Evolutionary conservation across 2,113 vertebrate genomes (phyloP).

Genomic region (Dendrocopos noguchii): DNA sequence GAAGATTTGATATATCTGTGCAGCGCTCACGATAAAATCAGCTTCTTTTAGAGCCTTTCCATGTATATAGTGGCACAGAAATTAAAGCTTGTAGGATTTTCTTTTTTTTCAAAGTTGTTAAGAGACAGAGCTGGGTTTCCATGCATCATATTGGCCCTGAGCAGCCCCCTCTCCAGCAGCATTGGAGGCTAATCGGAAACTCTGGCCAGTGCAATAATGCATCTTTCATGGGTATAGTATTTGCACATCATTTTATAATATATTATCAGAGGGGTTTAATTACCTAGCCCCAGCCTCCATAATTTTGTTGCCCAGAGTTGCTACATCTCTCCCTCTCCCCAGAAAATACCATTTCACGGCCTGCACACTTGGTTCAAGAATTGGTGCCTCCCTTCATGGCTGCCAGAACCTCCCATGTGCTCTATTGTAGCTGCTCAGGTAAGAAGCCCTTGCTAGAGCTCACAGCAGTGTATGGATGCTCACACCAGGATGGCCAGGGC

Average conservation of each 20-base stretch:
- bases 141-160: background rate
- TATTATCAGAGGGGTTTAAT: background rate
- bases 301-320: background rate
- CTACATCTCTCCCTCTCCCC: background rate
- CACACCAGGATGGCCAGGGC: fast-evolving
- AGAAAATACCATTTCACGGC: background rate
- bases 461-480: background rate
- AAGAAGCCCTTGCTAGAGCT: background rate
- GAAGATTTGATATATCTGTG: background rate
- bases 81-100: background rate
- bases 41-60: background rate
- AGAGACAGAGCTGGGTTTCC: background rate
- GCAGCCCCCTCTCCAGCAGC: background rate
- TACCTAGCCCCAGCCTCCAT: fast-evolving
- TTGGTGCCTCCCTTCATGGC: background rate
- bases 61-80: background rate
- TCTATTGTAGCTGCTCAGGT: background rate
- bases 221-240: background rate
- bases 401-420: background rate
- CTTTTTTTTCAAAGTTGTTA: background rate
- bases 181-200: background rate
- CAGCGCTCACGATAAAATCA: background rate
- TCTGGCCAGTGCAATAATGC: background rate
- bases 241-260: background rate
- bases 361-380: background rate